phyloP scores from a whole-genome alignment of 2,113 vertebrate genomes.

The Blennius ocellaris region DNA sequence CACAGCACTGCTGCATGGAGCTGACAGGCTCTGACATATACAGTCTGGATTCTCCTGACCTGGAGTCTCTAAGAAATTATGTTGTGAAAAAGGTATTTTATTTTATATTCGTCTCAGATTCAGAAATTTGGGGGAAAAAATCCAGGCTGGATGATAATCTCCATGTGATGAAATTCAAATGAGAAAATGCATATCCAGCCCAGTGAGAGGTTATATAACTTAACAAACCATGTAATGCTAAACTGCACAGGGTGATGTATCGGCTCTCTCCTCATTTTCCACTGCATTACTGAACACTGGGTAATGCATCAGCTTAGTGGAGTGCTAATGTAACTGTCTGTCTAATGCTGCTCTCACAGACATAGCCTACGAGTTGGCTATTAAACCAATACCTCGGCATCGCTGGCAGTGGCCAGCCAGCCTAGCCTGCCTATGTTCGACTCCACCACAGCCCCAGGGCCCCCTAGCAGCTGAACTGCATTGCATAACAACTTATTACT shows the following conservation, averaged over 20 bases:
- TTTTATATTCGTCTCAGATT: slow-evolving; percentile 29
- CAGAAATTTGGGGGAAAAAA: not conserved
- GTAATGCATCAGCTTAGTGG: slow-evolving; percentile 34
- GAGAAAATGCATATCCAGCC: not conserved
- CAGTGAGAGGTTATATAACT: slow-evolving; percentile 22
- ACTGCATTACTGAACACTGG: slow-evolving; percentile 20
- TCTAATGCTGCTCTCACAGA: slow-evolving; percentile 45
- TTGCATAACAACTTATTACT: slow-evolving; percentile 78
- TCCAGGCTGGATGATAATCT: slow-evolving; percentile 3
- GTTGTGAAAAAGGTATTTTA: slow-evolving; percentile 3
- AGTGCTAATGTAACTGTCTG: slow-evolving; percentile 34
- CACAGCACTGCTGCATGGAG: slow-evolving; percentile 28
- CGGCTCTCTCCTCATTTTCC: slow-evolving; percentile 3
- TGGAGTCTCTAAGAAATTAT: slow-evolving; percentile 28
- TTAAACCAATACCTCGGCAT: slow-evolving; percentile 60
- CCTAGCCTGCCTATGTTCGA: slow-evolving; percentile 51
- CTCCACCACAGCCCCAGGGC: slow-evolving; percentile 67
- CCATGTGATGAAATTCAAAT: slow-evolving; percentile 6
- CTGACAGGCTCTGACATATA: slow-evolving; percentile 60
- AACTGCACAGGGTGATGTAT: slow-evolving; percentile 13
- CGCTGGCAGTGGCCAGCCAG: slow-evolving; percentile 39
- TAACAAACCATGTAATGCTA: slow-evolving; percentile 4
- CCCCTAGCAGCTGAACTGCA: slow-evolving; percentile 66
- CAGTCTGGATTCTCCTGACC: slow-evolving; percentile 32
- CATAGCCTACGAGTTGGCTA: slow-evolving; percentile 38